Base-by-base conservation (phyloP, 1,140 invertebrate species). In the Stenopsyche tienmushanensis region DNA sequence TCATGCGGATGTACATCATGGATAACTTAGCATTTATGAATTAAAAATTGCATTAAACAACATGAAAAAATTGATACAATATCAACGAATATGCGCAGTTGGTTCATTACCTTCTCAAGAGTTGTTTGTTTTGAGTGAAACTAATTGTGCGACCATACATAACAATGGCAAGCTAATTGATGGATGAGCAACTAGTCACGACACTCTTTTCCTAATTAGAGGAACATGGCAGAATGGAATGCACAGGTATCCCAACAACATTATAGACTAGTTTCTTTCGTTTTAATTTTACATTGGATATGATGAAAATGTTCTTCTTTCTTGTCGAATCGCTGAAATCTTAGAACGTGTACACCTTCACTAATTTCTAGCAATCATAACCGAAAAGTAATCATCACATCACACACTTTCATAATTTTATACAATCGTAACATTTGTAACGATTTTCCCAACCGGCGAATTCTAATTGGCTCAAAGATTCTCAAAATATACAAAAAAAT, bases 91-190 rank as follows among this genome's bases (percentile, higher is more conserved):
- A n/a, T n/a, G n/a, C n/a, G n/a, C n/a, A n/a, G n/a, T n/a, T n/a
- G 66, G 60, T 68, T 64, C 66, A 63, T 64, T 68, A 44, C 54
- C 18, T 59, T 29, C 57, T 45, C 52, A 18, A 45, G 29, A 34
- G 34, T 25, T 50, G 60, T 64, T 59, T 67, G 60, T 49, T 45
- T 29, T 39, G 34, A 55, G 62, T 42, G 23, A 26, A 24, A 47
- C 62, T 60, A 68, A 68, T 68, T 64, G 66, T 58, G 60, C 23
- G 62, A 68, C 34, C 54, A 52, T 53, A 44, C 23, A 59, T 47
- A 44, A 64, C 66, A 68, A 64, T 64, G 60, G 62, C 18, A 17
- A 20, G 20, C 62, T 68, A 68, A 68, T 68, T 68, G 66, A 68
- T 60, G 64, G 49, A 62, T 42, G 66, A 59, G 53, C 54, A 29